Conservation (phyloP, 2,888 invertebrate species). For the Andrena bicolor region DNA sequence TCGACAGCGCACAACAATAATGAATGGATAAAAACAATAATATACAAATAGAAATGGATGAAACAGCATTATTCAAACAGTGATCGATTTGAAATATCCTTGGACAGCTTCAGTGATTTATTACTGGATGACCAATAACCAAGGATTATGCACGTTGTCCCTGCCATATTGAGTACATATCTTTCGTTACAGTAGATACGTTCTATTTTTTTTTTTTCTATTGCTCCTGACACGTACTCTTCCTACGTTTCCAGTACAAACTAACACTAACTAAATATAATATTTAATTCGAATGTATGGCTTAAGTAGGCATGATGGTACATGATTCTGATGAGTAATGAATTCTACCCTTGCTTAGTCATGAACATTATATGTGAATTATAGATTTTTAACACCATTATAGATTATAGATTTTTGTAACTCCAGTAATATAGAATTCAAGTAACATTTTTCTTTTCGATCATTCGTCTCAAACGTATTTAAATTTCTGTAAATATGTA, state of each 20-base stretch:
- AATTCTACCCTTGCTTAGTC: slow-evolving; percentile 18
- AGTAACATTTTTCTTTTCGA: slow-evolving; percentile 10
- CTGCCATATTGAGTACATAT: not conserved
- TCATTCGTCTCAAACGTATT: slow-evolving; percentile 10
- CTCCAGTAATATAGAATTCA: slow-evolving; percentile 1
- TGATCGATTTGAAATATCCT: slow-evolving; percentile 9
- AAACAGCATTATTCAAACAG: not conserved
- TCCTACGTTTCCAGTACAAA: not conserved
- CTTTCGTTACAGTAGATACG: not conserved
- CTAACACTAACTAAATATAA: slow-evolving; percentile 22
- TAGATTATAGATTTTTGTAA: no score
- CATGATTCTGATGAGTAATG: slow-evolving; percentile 4
- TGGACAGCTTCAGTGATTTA: slow-evolving; percentile 7
- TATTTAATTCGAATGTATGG: slow-evolving; percentile 6
- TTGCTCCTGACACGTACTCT: not conserved
- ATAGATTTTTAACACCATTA: slow-evolving; percentile 15
- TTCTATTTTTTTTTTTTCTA: not conserved
- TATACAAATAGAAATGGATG: slow-evolving; percentile 21
- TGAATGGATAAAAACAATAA: slow-evolving; percentile 14
- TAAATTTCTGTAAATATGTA: slow-evolving; percentile 7
- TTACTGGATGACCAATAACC: slow-evolving; percentile 8
- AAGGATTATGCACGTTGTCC: slow-evolving; percentile 20
- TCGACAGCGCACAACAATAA: slow-evolving; percentile 7
- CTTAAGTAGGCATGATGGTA: slow-evolving; percentile 1
- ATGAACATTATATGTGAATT: slow-evolving; percentile 11